Base-by-base conservation (phyloP, 2,113 vertebrate genomes). In the Sminthopsis crassicaudata region DNA sequence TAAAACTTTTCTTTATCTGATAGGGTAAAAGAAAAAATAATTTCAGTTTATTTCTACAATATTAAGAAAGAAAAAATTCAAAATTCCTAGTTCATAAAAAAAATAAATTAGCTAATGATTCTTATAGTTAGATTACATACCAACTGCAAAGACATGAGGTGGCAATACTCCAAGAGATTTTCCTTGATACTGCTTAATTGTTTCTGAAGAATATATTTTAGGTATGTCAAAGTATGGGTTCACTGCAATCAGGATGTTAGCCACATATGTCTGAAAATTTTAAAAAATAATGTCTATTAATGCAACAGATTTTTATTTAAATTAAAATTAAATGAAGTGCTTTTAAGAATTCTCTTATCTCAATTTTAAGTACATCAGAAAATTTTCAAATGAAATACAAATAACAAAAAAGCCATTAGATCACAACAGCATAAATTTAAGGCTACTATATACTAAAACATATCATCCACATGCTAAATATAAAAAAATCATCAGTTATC, bases 201-300 rank as follows among this genome's bases (percentile, higher is more conserved):
- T 98, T 2, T 99, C 99, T 10, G 99, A 98, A 12, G 99, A 98
- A 97, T 99, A 99, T 92, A 99, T 99, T 98, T 99, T 99, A 23
- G 99, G 99, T 97, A 99, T 98, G 98, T 99, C 99, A 97, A 99
- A 99, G 98, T 99, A 99, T 0, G 99, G 99, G 95, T 99, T 99
- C 97, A 99, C 99, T 46, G 99, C 99, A 92, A 99, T 99, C 97
- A 99, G 98, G 98, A 99, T 99, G 98, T 99, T 99, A 97, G 99
- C 99, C 76, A 99, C 99, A 90, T 99, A 99, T 0, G 99, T 99
- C 99, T 99, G 98, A 93, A n/a, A 98, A 92, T 42, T 94, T 94
- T 97, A 93, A n/a, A 98, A 96, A 10, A 97, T 3, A 97, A 97
- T 97, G 93, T 50, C 89, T 50, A 90, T 90, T 51, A 90, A 51